Conservation (phyloP, 2,797 vertebrate species). For the Xenopus petersii region DNA sequence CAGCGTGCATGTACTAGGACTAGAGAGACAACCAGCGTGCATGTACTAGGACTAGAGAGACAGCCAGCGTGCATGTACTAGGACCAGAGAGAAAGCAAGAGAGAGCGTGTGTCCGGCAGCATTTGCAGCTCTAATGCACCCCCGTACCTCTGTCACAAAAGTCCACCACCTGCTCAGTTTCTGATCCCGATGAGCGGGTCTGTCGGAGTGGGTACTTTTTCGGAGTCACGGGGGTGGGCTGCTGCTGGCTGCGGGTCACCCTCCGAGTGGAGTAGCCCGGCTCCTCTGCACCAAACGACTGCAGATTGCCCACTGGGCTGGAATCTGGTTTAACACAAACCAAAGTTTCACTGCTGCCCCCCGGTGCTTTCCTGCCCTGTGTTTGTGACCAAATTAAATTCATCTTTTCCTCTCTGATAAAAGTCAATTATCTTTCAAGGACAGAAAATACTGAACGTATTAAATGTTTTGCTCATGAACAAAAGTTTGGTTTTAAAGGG, state of each 20-base stretch:
- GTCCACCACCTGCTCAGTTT: slow-evolving; percentile 83
- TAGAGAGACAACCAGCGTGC: slow-evolving; percentile 4
- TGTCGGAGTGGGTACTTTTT: slow-evolving; percentile 91
- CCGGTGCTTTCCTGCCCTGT: not conserved
- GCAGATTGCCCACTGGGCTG: slow-evolving; percentile 71
- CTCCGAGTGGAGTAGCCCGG: slow-evolving; percentile 83
- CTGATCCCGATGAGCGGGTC: slow-evolving; percentile 88
- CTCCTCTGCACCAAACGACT: slow-evolving; percentile 73
- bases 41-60: too few species aligned
- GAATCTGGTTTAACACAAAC: slow-evolving; percentile 61
- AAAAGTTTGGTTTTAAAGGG: too few species aligned
- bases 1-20: too few species aligned
- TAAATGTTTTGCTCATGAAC: too few species aligned
- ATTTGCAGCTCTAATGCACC: not conserved
- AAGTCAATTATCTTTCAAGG: not conserved
- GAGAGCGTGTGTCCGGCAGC: not conserved
- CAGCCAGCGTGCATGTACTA: too few species aligned
- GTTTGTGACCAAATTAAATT: not conserved
- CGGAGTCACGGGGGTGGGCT: slow-evolving; percentile 78
- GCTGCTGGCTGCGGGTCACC: slow-evolving; percentile 91
- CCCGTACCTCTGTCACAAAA: slow-evolving; percentile 76
- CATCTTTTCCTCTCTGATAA: not conserved
- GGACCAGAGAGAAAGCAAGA: slow-evolving; percentile 5
- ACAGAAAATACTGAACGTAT: too few species aligned
- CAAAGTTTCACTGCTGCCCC: slow-evolving; percentile 33